Evolutionary conservation across 1,140 invertebrate species (phyloP).

Genomic region (Maniola jurtina): DNA sequence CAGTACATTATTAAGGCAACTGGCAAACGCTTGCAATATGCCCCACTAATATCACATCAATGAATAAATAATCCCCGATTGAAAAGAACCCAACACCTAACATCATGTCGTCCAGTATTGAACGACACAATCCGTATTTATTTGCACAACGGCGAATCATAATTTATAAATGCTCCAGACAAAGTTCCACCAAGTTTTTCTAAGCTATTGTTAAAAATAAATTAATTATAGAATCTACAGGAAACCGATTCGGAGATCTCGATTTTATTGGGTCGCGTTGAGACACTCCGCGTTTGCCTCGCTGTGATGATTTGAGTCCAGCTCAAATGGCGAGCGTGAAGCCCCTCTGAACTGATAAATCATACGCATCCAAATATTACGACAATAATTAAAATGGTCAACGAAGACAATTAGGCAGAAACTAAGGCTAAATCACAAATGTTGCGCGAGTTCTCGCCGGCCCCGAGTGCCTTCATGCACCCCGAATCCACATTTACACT

Average conservation of each 20-base stretch:
- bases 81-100: slow-evolving; percentile 19
- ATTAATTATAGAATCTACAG: slow-evolving; percentile 77
- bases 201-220: slow-evolving; percentile 76
- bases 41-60: slow-evolving; percentile 10
- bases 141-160: slow-evolving; percentile 50
- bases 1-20: slow-evolving; percentile 49
- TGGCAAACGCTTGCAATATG: slow-evolving; percentile 19
- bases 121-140: slow-evolving; percentile 18
- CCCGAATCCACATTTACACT: slow-evolving; percentile 61
- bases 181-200: slow-evolving; percentile 68
- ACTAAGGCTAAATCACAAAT: slow-evolving; percentile 77
- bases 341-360: slow-evolving; percentile 50
- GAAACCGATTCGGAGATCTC: slow-evolving; percentile 77
- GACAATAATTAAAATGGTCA: slow-evolving; percentile 49
- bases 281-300: slow-evolving; percentile 69
- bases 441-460: slow-evolving; percentile 57
- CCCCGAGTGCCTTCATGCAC: slow-evolving; percentile 48
- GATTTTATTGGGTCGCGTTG: slow-evolving; percentile 59
- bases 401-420: slow-evolving; percentile 65
- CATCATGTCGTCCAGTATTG: slow-evolving; percentile 9
- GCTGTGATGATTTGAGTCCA: slow-evolving; percentile 72
- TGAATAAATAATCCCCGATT: slow-evolving; percentile 14
- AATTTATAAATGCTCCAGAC: slow-evolving; percentile 52
- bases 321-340: slow-evolving; percentile 72
- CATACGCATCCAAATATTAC: slow-evolving; percentile 53